Base-by-base conservation (phyloP, 2,888 invertebrate genomes). In the Bembecia ichneumoniformis region DNA sequence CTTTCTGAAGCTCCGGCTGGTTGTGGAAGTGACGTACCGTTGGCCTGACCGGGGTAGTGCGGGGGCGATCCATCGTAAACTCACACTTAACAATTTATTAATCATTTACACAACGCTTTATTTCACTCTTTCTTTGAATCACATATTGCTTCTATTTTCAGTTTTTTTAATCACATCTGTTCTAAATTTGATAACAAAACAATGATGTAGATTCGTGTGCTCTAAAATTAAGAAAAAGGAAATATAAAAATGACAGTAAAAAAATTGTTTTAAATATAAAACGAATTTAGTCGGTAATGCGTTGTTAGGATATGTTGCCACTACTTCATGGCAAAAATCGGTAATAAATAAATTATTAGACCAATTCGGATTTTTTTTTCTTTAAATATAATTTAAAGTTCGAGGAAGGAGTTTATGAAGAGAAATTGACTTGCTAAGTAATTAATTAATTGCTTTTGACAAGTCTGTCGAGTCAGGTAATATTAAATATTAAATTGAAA, bases 1-100 rank as follows among this genome's bases (percentile, higher is more conserved):
- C 71, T 35, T 74, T 60, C 68, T 73, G 81, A 63, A 86, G 66
- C 64, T 84, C 84, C 4, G 83, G 86, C 68, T 83, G 84, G 66
- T 84, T 84, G 71, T 86, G 86, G 65, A 84, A 84, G 58, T 84
- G 86, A 59, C 86, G 64, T 57, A 75, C 79, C 43, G 86, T 82
- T 55, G 86, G 82, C 64, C 71, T 65, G 57, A 62, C 67, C 58
- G 70, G 66, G 52, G 63, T 62, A 49, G 64, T 55, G 53, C 65
- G 64, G 52, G 68, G 68, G 49, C 72, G 68, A 55, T 74, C 78
- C 84, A 84, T 84, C 52, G 48, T 65, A 53, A 51, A 58, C 56
- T 51, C 53, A 48, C 56, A 44, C 16, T 15, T 16, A 15, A 40
- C 3, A 16, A 40, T n/a, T 40, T 40, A 13, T 40, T n/a, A 9